These are phyloP conservation scores for Drosophila navojoa DNA, from an alignment of 1,140 invertebrate genomes.

Conservation along the genomic window DNA sequence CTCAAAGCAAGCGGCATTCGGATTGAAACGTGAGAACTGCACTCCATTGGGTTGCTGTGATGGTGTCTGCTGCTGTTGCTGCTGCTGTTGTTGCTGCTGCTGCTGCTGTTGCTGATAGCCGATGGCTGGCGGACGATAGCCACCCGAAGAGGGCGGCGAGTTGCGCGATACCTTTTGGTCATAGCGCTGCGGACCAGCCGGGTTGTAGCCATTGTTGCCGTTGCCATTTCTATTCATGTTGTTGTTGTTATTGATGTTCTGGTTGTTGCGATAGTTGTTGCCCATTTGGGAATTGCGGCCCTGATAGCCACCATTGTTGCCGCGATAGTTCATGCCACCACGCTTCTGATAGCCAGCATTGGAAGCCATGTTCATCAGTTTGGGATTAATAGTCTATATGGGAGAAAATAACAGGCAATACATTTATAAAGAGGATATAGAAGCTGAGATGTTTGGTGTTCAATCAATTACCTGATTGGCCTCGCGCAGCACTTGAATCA, in stretches of 20 bases:
- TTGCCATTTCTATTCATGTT: conserved; percentile 53
- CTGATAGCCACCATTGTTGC: conserved; percentile 64
- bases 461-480: conserved; percentile 93
- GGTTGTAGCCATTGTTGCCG: conserved; percentile 46
- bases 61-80: conserved; percentile 24
- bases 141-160: conserved; percentile 59
- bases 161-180: conserved; percentile 60
- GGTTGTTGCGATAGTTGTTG: conserved; percentile 66
- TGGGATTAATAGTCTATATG: conserved; percentile 85
- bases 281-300: conserved; percentile 71
- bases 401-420: neutral
- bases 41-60: conserved; percentile 55
- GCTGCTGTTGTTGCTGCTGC: neutral
- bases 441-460: neutral
- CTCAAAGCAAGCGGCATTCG: conserved; percentile 72
- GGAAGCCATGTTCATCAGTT: conserved; percentile 85
- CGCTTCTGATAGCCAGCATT: conserved; percentile 80
- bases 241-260: conserved; percentile 44
- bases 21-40: conserved; percentile 69
- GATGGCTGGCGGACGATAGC: conserved; percentile 55
- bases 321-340: conserved; percentile 60
- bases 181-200: conserved; percentile 52
- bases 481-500: conserved; percentile 96
- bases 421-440: neutral
- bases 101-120: conserved; percentile 44